Evolutionary conservation across 92 coral and sea anemone species (phyloP).

Genomic region (Phenganax subtilis): DNA sequence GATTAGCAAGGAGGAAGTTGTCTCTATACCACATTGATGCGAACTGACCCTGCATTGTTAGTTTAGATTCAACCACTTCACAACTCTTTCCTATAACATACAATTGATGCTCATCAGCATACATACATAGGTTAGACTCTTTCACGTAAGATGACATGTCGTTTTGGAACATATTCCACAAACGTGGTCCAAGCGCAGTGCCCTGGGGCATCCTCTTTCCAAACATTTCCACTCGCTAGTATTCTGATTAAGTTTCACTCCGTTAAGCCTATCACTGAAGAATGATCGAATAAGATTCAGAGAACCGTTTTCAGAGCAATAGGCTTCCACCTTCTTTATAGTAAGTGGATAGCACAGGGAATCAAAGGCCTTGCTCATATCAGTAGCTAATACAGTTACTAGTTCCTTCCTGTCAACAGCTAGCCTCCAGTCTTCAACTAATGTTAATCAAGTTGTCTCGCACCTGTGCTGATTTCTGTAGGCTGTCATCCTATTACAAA

Average conservation of each 20-base stretch:
- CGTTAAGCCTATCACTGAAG: conserved; percentile 28
- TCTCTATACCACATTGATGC: conserved; percentile 42
- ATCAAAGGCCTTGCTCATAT: conserved; percentile 21
- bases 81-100: conserved; percentile 29
- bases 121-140: conserved; percentile 9
- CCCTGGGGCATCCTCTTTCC: conserved; percentile 46
- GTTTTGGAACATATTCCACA: conserved; percentile 36
- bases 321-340: conserved; percentile 43
- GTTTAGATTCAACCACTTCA: conserved; percentile 32
- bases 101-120: conserved; percentile 47
- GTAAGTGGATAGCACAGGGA: conserved; percentile 16
- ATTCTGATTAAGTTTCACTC: conserved; percentile 35
- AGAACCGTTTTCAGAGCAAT: conserved; percentile 33
- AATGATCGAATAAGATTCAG: conserved; percentile 43
- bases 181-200: conserved; percentile 17
- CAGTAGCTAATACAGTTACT: background rate
- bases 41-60: conserved; percentile 33
- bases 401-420: background rate
- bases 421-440: background rate
- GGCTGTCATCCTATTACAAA: conserved; percentile 43
- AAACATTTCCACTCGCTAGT: conserved; percentile 41
- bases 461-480: conserved; percentile 42
- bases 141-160: conserved; percentile 1
- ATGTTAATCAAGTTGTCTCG: conserved; percentile 12
- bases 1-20: conserved; percentile 48